Evolutionary conservation across 2,888 invertebrate species (phyloP), one percentile per base, ranked within the genome.

Genomic region (Luperina testacea): DNA sequence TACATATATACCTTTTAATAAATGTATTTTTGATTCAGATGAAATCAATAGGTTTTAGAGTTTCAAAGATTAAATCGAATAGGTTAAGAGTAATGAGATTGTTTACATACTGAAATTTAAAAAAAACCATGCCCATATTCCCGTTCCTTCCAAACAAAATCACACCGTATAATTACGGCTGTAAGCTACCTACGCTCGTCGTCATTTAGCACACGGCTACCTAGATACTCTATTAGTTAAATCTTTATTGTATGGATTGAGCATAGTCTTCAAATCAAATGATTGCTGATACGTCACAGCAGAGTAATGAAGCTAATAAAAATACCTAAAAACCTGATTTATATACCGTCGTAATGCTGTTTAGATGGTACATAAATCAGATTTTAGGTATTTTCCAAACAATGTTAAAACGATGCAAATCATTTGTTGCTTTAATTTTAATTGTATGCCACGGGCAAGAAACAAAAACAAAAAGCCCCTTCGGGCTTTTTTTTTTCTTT

Each of bases 201-300:
- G 17, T 53, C 38, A 48, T 53, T 67, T 42, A 65, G 15, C 57
- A 79, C 59, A 59, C 24, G 17, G 53, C 48, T 69, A 38, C 63
- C 27, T 83, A 83, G 65, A 78, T 32, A 48, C 32, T 64, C 71
- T 78, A 61, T 78, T 78, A 81, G 59, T 57, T 27, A 27, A 57
- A 32, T 51, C 42, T 70, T 69, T 48, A 69, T 83, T 63, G 15
- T 64, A 38, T 51, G 20, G 61, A 45, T 64, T 81, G 77, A 64
- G 38, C 77, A 45, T 71, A 81, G 38, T 63, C 38, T 80, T 76
- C 45, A 67, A 82, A 53, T 24, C 15, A 79, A 59, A 15, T 17
- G 27, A 59, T 72, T 72, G 78, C 15, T 81, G 72, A n/a, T 27
- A 68, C 61, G 53, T 80, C 69, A 73, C 73, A 38, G 53, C 24